Evolutionary conservation across 2,888 invertebrate species (phyloP), one percentile per base, ranked within the genome.

Genomic region (Eupithecia exiguata): DNA sequence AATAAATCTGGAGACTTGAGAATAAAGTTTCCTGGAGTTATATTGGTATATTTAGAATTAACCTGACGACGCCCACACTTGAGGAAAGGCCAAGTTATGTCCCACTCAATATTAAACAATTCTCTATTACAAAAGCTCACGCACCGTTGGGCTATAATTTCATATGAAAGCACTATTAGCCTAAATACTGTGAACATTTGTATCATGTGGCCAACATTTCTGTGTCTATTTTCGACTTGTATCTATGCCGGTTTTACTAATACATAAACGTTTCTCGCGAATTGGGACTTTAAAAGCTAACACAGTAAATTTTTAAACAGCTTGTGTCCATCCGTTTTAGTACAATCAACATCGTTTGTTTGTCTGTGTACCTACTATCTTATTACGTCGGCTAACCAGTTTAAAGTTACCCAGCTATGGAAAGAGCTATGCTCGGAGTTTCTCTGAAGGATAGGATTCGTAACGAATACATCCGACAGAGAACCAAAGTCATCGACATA

Each of bases 91-190:
- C 58, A 58, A 12, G 12, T 25, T 25, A 21, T 7, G 21, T 0
- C 6, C 66, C 21, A 66, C 21, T 25, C 40, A 1, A 66, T 43
- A 66, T 66, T 40, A 35, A 62, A 62, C 12, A 66, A 6, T 43
- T 40, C 66, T 1, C 40, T 40, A 5, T 66, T 21, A 21, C 21
- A 66, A 21, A 61, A 70, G 35, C 75, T 63, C 72, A 62, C 71
- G 7, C 67, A 36, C 49, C 69, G 58, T 38, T 67, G 21, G 25
- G 53, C 70, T 67, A 73, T 76, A 73, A 73, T 61, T 71, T 71
- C 40, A 71, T 68, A 72, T 66, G 38, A 75, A 66, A 72, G 21
- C 53, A 62, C 76, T 71, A 76, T 76, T 76, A 76, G 71, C 76
- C 76, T 71, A 76, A 53, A 76, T 76, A 69, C 73, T 49, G n/a